Percentiles rank a stretch among this genome's conserved stretches.
Conservation (phyloP, 2,113 vertebrate genomes). For the Aptenodytes patagonicus region DNA sequence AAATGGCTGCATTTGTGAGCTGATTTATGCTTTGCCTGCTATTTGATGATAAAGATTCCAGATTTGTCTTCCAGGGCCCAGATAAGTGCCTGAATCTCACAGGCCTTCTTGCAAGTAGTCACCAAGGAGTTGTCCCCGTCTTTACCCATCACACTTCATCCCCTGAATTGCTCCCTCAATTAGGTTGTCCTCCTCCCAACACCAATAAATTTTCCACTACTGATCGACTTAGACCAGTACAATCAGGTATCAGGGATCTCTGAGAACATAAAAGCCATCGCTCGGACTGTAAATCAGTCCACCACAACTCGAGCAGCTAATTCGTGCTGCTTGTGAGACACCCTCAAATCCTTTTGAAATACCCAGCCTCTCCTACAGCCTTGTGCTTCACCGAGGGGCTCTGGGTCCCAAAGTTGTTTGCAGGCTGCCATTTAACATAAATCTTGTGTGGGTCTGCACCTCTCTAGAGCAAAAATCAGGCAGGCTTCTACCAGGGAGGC, state of each 20-base stretch:
- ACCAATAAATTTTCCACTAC: background rate
- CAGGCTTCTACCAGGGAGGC: background rate
- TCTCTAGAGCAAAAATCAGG: background rate
- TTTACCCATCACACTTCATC: background rate
- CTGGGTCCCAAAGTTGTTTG: background rate
- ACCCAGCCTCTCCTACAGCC: background rate
- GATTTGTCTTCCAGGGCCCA: background rate
- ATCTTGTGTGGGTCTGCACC: background rate
- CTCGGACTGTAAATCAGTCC: background rate
- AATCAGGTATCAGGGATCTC: background rate
- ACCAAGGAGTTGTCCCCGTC: background rate
- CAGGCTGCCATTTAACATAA: background rate
- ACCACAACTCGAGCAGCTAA: accelerated
- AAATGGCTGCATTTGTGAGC: background rate
- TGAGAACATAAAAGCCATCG: background rate
- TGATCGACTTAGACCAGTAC: background rate
- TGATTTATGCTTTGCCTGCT: background rate
- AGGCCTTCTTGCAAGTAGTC: background rate
- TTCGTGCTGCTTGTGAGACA: background rate
- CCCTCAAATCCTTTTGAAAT: background rate
- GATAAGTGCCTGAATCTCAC: background rate
- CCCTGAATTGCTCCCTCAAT: background rate
- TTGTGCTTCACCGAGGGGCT: background rate
- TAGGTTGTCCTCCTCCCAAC: background rate
- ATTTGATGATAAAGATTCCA: background rate